Evolutionary conservation across 2,113 vertebrate species (phyloP), one percentile per base, ranked within the genome.

Genomic region (Penelope pileata): DNA sequence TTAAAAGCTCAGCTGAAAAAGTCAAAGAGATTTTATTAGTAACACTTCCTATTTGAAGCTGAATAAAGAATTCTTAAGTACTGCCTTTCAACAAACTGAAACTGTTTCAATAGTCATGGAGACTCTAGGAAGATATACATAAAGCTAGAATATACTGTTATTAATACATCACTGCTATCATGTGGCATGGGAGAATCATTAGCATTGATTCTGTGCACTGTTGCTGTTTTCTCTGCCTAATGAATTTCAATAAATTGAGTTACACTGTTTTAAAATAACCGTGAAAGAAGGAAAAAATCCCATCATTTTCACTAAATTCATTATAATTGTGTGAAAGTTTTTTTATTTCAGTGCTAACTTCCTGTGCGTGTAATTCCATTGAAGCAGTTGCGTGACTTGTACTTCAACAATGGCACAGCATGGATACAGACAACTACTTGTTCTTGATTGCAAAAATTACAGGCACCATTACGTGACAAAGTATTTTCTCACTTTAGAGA

Each of bases 111-210:
- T 70, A 34, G 42, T 47, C 18, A 40, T 0, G 73, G 73, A 67
- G 17, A 59, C 51, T 47, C 26, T 16, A 78, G 48, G 43, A 90
- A 66, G 6, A 63, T 69, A 16, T 19, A 3, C 4, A 43, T 50
- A 23, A 34, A 62, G 43, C 45, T 50, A 38, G 45, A 62, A 23
- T 79, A 26, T 59, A 15, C 16, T 87, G 2, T 78, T 68, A 60
- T 45, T 69, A 47, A 9, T 32, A 56, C 0, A 0, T 76, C 8
- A 6, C 17, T n/a, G 34, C 32, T 77, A 3, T 79, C 3, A 1
- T 30, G 30, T 19, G 16, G 17, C 29, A n/a, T 8, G 1, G 36
- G 10, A 0, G 42, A 86, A 66, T 88, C 19, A 34, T 80, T 86
- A 14, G 2, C 34, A 29, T 34, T 50, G 50, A 7, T 78, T 67